A percentile compares a stretch with the other conserved stretches of the same genome.
Conservation (phyloP, 2,888 invertebrate species). For the Byasa hedistus region DNA sequence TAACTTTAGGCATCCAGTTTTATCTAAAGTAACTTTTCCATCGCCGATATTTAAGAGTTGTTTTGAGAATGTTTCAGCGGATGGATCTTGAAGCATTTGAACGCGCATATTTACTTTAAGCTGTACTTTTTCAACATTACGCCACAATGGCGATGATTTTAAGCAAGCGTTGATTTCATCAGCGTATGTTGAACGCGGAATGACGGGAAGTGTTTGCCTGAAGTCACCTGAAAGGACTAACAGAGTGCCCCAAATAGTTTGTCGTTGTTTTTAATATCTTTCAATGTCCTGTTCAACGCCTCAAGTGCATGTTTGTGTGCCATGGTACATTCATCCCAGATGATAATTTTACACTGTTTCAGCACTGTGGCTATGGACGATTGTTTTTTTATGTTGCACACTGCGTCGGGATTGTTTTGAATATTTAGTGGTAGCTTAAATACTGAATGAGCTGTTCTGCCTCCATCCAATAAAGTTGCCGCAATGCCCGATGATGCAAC, state of each 20-base stretch:
- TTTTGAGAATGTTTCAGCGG: neutral
- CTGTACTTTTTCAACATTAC: neutral
- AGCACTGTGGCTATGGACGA: conserved; percentile 39
- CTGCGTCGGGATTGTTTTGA: conserved; percentile 37
- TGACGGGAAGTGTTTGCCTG: too few species aligned
- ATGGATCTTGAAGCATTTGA: neutral
- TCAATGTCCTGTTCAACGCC: too few species aligned
- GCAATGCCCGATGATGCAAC: conserved; percentile 35
- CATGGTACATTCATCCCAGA: too few species aligned
- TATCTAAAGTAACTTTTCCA: neutral
- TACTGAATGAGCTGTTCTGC: conserved; percentile 29
- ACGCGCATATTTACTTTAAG: neutral
- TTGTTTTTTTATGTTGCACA: conserved; percentile 41
- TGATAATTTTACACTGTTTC: conserved; percentile 37
- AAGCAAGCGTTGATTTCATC: too few species aligned
- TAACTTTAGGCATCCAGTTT: too few species aligned
- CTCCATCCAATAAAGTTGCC: conserved; percentile 34
- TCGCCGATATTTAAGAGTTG: neutral
- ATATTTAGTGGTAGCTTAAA: conserved; percentile 36
- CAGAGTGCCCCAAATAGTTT: too few species aligned
- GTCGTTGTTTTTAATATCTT: too few species aligned
- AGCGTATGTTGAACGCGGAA: too few species aligned
- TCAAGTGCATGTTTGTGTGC: conserved; percentile 39
- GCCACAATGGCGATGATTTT: neutral
- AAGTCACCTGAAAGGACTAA: too few species aligned